Base-by-base conservation (phyloP, 2,888 invertebrate genomes). In the Drosophila incognita region DNA sequence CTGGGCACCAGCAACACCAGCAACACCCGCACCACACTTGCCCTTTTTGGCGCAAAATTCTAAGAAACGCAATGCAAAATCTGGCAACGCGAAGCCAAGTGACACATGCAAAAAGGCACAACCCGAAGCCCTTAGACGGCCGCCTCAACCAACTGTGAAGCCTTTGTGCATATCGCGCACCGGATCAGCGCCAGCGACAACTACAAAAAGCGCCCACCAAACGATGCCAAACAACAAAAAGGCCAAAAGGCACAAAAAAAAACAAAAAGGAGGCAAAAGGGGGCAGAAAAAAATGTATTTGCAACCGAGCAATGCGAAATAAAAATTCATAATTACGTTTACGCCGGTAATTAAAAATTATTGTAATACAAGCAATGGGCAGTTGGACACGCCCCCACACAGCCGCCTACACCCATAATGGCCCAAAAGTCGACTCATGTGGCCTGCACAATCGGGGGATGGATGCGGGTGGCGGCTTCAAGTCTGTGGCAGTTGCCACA, bases 321-420 rank as follows among this genome's bases (percentile, higher is more conserved):
- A 92, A 93, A 93, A 93, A 93, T 92, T 92, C 92, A 93, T 93
- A 93, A 93, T 93, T 93, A 93, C 92, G 91, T 93, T 93, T 92
- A 93, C 93, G 91, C 92, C 93, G 93, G 92, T 93, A 93, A 93
- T 93, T 93, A 93, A 93, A 93, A 93, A 92, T 93, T 92, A 93
- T 93, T 92, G 92, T 92, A 91, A 92, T 92, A 92, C 91, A 91
- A 85, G 89, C 85, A 82, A 82, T 78, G 85, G 79, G 74, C 77
- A 80, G 75, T 69, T 65, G 73, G 79, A 70, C 78, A 80, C 90
- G 72, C 81, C 83, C 79, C 69, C 48, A 35, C 58, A 15, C 59
- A 24, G 31, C 24, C 48, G 15, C 52, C 11, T 35, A 21, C 21
- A 24, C 59, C 33, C 35, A 31, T 21, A 31, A 21, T n/a, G 57